These are phyloP conservation scores for Cheirogaleus medius DNA, from an alignment of 2,113 vertebrate genomes.

Conservation along the genomic window DNA sequence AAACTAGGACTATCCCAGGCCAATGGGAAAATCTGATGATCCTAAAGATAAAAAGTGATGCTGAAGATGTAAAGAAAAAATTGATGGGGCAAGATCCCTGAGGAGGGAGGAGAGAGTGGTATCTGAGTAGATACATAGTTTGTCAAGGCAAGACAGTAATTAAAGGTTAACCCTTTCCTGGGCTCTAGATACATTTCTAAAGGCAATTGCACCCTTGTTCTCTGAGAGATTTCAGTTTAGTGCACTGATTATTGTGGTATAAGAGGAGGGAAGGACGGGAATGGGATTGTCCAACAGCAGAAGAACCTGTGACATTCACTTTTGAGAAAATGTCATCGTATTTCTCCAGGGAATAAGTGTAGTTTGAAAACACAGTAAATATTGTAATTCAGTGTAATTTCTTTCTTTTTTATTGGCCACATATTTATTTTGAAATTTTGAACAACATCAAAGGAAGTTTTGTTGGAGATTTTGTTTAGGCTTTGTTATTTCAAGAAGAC, in stretches of 20 bases:
- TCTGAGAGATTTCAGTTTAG: not conserved
- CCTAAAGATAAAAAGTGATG: not conserved
- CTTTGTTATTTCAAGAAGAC: not conserved
- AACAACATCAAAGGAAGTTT: not conserved
- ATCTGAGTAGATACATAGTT: not conserved
- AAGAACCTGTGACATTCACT: not conserved
- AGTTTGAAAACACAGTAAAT: not conserved
- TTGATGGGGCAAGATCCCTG: not conserved
- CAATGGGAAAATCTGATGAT: not conserved
- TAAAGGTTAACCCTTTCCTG: not conserved
- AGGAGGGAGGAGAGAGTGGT: not conserved
- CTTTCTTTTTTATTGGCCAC: not conserved
- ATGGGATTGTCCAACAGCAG: not conserved
- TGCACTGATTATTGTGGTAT: not conserved
- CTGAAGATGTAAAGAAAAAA: not conserved
- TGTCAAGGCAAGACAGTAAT: not conserved
- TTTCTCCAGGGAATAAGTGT: not conserved
- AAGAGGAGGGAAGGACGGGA: not conserved
- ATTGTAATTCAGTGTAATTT: not conserved
- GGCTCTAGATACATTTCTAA: not conserved
- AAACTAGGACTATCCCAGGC: not conserved
- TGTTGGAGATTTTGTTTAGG: not conserved
- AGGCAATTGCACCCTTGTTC: not conserved
- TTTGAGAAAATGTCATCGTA: not conserved
- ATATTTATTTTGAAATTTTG: conserved; percentile 1